Base-by-base conservation (phyloP, 2,797 vertebrate genomes). In the Prunella strophiata region DNA sequence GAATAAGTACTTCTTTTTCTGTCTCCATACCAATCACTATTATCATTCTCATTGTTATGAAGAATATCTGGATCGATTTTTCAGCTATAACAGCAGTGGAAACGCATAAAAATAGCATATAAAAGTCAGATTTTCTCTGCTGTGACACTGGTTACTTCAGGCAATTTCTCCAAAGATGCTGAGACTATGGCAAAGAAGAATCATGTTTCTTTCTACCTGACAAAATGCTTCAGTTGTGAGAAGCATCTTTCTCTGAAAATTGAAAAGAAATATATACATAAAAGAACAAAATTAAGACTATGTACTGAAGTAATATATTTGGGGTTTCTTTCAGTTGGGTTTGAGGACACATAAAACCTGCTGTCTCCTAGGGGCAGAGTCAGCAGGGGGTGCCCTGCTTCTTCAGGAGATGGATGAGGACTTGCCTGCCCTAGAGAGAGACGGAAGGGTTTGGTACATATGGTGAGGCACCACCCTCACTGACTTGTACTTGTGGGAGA, bases 301-400 rank as follows among this genome's bases (percentile, higher is more conserved):
- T 20, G 4, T 30, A 8, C 2, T 36, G 8, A 29, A 71, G 23
- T 51, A 29, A 29, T 61, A 13, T 43, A 10, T 54, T 71, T 7
- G 20, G 23, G 0, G 0, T 0, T 43, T 57, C 43, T 81, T 76
- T 52, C 34, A 16, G 6, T 32, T 81, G 72, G 26, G 20, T 74
- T 88, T 89, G 47, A 76, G 58, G 58, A 57, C 0, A 0, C 5
- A 5, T 54, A 63, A 71, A 82, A 11, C 26, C 5, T 3, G 15
- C 58, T 51, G 23, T 29, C 36, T 85, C 83, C 82, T 29, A 57
- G 42, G 19, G 32, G 8, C 40, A 62, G n/a, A 23, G 65, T 61
- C 94, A 97, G 92, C 67, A 97, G 92, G 77, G 93, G 94, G 94
- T 95, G 92, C 95, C 87, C 88, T 91, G 19, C 63, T 93, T 79